Base-by-base conservation (phyloP, 1,140 invertebrate species). In the Epicauta chinensis region DNA sequence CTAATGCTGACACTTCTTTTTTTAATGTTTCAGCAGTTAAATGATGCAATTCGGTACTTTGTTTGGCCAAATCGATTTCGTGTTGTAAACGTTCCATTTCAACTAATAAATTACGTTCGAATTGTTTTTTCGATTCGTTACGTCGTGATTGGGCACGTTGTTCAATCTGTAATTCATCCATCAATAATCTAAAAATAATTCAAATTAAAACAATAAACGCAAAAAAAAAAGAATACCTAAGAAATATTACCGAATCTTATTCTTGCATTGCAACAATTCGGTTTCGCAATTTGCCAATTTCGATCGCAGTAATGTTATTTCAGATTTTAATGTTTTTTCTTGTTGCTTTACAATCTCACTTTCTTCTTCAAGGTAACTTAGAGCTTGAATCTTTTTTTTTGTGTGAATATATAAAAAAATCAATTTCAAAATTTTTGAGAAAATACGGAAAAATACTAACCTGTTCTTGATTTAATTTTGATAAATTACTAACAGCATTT, bases 211-310 rank as follows among this genome's bases (percentile, higher is more conserved):
- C n/a, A n/a, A n/a, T n/a, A n/a, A n/a, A n/a, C n/a, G n/a, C n/a
- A n/a, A n/a, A n/a, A n/a, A n/a, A n/a, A n/a, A n/a, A n/a, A n/a
- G n/a, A n/a, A n/a, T n/a, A n/a, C n/a, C n/a, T n/a, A n/a, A n/a
- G n/a, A n/a, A n/a, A n/a, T n/a, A n/a, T n/a, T n/a, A n/a, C 56
- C 81, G 81, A 45, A 90, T 91, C 73, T 89, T 91, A 66, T 88
- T 93, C 75, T 90, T 90, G 70, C 89, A 92, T 58, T 92, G 87
- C 50, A 90, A 68, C 42, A 93, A 70, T 71, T 94, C 89, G 0
- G 87, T 90, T 73, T 93, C 90, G 67, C 89, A 91, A 69, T 91
- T 90, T 0, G 85, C 85, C 44, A 93, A 69, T 66, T 92, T 91
- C 0, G 86, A 89, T 51, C 88, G 75, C 30, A 93, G 73, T 35